A percentile compares a stretch with the other conserved stretches of the same genome.
Conservation (phyloP, 1,140 invertebrate species). For the Eurosta solidaginis region DNA sequence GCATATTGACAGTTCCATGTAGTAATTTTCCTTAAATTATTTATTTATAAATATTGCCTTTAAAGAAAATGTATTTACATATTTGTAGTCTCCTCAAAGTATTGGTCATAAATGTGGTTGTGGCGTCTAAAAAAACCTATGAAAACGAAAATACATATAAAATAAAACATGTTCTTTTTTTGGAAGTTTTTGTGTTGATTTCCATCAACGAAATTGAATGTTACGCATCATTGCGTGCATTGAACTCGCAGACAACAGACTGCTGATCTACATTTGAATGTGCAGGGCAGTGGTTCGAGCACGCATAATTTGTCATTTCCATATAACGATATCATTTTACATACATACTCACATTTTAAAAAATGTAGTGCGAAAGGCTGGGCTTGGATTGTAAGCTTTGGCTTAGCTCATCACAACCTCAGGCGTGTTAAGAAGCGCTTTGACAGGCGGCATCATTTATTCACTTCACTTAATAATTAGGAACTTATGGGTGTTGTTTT, state of each 20-base stretch:
- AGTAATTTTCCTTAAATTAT: background rate
- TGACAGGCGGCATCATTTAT: too few species aligned
- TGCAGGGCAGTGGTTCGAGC: background rate
- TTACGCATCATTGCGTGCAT: conserved; percentile 26
- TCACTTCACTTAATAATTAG: conserved; percentile 11
- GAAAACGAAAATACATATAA: background rate
- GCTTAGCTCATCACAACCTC: too few species aligned
- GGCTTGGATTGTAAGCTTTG: background rate
- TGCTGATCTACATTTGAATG: conserved; percentile 13
- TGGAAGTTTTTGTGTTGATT: background rate
- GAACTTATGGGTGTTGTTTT: background rate
- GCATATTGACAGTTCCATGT: background rate
- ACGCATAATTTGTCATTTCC: background rate
- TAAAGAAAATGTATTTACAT: background rate
- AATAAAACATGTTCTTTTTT: background rate
- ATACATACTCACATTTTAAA: too few species aligned
- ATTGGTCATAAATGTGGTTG: background rate
- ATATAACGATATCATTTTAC: too few species aligned
- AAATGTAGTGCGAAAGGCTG: too few species aligned
- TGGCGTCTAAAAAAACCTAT: background rate
- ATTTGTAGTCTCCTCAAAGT: background rate
- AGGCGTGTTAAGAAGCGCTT: too few species aligned
- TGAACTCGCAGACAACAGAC: conserved; percentile 20
- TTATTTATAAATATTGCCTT: conserved; percentile 15
- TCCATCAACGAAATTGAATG: conserved; percentile 23